These are phyloP conservation scores for Notechis scutatus DNA, from an alignment of 2,113 vertebrate species.

Conservation along the genomic window DNA sequence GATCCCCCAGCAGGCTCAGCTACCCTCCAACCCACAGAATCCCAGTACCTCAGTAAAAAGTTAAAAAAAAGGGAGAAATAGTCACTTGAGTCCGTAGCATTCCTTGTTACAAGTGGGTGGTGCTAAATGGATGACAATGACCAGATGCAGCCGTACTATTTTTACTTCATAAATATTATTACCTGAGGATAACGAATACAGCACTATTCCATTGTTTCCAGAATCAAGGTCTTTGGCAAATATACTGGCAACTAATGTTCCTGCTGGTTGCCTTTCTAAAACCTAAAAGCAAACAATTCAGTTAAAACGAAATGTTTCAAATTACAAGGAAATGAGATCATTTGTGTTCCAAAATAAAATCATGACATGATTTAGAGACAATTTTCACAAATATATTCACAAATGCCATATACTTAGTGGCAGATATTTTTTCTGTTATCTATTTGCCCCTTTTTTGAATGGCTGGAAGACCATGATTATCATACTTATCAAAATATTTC, in stretches of 20 bases:
- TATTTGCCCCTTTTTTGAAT: not conserved
- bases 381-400: not conserved
- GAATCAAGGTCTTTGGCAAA: constrained; percentile 89
- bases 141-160: too few relatives aligned
- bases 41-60: too few relatives aligned
- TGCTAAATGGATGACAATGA: too few relatives aligned
- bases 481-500: not conserved
- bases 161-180: constrained; percentile 38
- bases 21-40: too few relatives aligned
- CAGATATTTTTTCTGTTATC: not conserved
- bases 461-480: not conserved
- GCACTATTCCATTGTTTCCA: constrained; percentile 81
- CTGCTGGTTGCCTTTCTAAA: constrained; percentile 76
- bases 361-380: not conserved
- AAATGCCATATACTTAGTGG: not conserved
- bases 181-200: constrained; percentile 80
- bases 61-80: too few relatives aligned
- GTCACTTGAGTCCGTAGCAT: too few relatives aligned
- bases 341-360: not conserved
- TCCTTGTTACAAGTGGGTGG: too few relatives aligned
- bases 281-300: constrained; percentile 70
- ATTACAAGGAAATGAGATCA: not conserved
- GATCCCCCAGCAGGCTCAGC: too few relatives aligned
- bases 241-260: constrained; percentile 76
- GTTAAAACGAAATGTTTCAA: constrained; percentile 25